Base-by-base conservation (phyloP, 2,797 vertebrate species). In the Rhinatrema bivittatum region DNA sequence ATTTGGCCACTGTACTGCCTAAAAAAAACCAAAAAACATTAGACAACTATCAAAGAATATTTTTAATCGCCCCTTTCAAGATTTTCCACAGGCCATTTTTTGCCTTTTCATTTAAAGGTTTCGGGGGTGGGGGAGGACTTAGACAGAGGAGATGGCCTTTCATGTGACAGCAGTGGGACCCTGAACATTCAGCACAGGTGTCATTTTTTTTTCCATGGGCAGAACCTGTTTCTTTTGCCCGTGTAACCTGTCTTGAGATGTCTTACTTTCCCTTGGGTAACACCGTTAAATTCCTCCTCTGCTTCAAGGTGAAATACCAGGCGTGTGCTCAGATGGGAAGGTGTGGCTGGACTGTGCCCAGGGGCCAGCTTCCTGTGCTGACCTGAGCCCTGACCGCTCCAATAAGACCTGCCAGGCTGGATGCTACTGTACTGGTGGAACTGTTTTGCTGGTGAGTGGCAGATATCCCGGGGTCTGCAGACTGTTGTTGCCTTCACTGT, bases 361-460 rank as follows among this genome's bases (percentile, higher is more conserved):
- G 7, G 76, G 75, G 3, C 53, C 74, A 0, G 72, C 85, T 20
- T 74, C 85, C 2, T 95, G 90, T 16, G 62, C 80, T 1, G 87
- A 92, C 50, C 59, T 93, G 27, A 62, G 64, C 0, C 15, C 47
- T 18, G 66, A 62, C 3, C 38, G 2, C 0, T 6, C 60, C 2
- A 54, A 60, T 32, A 39, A 42, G 25, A 82, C 77, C 51, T 85
- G 90, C 52, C 84, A 57, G 1, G 57, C 85, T 0, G 90, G 89
- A 32, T 94, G 91, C 56, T 86, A 80, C 62, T 95, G 92, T 65
- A 72, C 69, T 6, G 31, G 35, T 0, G 76, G 78, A 10, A 56
- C 50, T 2, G 23, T 85, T 7, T 67, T 87, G 29, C 81, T 92
- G 79, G 91, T 92, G 33, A 55, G 72, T 16, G 2, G 6, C 7